phyloP scores from a whole-genome alignment of 2,888 invertebrate species.

The Hartigia nigra region DNA sequence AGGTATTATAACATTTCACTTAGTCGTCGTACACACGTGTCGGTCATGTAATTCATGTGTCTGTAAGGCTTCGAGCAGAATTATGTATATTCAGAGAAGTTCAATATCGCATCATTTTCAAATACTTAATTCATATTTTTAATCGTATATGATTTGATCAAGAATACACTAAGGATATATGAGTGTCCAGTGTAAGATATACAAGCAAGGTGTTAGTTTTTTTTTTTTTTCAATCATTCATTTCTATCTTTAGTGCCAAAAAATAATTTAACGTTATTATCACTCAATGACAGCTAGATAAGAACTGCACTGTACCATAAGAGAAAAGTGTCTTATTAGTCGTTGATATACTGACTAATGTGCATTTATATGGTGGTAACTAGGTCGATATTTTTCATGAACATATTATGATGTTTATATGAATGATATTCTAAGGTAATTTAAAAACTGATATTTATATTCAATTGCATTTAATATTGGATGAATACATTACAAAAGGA shows the following conservation, averaged over 20 bases:
- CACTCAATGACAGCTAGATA: not conserved
- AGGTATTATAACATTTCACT: not conserved
- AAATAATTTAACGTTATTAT: not conserved
- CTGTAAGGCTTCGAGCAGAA: not conserved
- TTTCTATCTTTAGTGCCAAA: not conserved
- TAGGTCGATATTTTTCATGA: not conserved
- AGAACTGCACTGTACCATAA: not conserved
- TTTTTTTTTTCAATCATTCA: not conserved
- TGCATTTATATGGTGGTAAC: not conserved
- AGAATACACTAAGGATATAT: not conserved
- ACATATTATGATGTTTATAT: not conserved
- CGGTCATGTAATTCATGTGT: not conserved
- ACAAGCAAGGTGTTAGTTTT: not conserved
- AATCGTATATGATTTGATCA: not conserved
- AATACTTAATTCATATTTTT: not conserved
- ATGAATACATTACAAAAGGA: conserved; percentile 5
- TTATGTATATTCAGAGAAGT: not conserved
- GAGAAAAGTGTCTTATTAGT: not conserved
- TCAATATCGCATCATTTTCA: not conserved
- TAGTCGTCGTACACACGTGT: not conserved
- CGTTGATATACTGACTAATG: not conserved
- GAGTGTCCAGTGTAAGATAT: not conserved
- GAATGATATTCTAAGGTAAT: not conserved
- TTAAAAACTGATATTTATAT: not conserved
- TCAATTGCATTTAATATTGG: conserved; percentile 25